Evolutionary conservation across 2,113 vertebrate species (phyloP).

Genomic region (Scomber japonicus): DNA sequence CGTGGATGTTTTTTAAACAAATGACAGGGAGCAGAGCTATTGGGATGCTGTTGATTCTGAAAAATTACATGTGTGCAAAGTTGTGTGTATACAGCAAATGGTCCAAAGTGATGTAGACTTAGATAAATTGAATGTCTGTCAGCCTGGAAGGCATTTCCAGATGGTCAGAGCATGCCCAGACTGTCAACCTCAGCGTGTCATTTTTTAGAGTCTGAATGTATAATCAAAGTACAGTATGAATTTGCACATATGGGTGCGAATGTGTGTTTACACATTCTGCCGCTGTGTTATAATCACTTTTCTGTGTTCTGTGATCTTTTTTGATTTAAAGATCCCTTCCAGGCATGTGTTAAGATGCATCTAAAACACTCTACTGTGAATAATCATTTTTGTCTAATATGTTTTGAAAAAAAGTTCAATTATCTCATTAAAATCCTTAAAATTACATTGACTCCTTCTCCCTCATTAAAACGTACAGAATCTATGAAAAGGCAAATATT

Average conservation of each 20-base stretch:
- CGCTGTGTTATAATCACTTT: not conserved
- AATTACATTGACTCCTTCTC: too few species aligned
- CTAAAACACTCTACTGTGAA: too few species aligned
- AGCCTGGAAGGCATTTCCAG: slow-evolving; percentile 48
- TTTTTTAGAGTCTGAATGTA: slow-evolving; percentile 14
- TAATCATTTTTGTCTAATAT: too few species aligned
- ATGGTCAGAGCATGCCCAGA: slow-evolving; percentile 45
- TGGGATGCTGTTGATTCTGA: slow-evolving; percentile 58
- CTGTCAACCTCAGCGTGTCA: slow-evolving; percentile 31
- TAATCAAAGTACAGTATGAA: not conserved
- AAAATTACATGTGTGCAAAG: slow-evolving; percentile 44
- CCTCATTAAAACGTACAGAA: too few species aligned
- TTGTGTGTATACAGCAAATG: slow-evolving; percentile 52
- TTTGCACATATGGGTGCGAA: not conserved
- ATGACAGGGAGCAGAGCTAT: slow-evolving; percentile 49
- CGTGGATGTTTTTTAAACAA: slow-evolving; percentile 53
- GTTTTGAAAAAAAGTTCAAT: too few species aligned
- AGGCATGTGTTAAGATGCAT: too few species aligned
- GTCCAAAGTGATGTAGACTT: slow-evolving; percentile 46
- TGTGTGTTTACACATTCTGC: not conserved
- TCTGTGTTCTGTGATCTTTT: too few species aligned
- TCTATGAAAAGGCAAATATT: too few species aligned
- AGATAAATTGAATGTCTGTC: slow-evolving; percentile 54
- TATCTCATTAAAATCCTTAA: too few species aligned
- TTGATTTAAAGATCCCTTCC: too few species aligned